These are phyloP conservation scores for Petrosia ficiformis DNA, from an alignment of 37 sponge, comb jelly and placozoan genomes.

Conservation along the genomic window DNA sequence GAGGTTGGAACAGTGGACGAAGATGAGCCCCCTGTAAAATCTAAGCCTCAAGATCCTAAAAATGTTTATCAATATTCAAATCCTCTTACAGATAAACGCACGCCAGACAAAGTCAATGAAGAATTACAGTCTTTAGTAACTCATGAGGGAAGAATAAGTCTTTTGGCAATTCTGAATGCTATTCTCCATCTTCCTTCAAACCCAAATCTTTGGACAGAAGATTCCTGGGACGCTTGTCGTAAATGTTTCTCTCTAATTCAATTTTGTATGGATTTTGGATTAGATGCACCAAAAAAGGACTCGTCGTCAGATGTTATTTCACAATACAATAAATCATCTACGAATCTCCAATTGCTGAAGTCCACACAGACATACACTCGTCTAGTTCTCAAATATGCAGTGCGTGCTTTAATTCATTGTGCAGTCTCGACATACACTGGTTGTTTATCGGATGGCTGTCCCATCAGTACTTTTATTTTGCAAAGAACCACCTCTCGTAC, in stretches of 20 bases:
- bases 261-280: constrained; percentile 61
- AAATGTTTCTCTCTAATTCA: constrained; percentile 62
- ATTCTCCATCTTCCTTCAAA: constrained; percentile 38
- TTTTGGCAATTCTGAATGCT: constrained; percentile 60
- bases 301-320: not conserved
- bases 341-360: not conserved
- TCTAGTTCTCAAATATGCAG: constrained; percentile 19
- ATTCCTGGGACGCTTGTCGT: constrained; percentile 18
- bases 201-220: constrained; percentile 26
- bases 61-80: not conserved
- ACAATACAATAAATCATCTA: not conserved
- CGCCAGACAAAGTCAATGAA: constrained; percentile 4
- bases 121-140: constrained; percentile 41
- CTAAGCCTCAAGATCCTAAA: constrained; percentile 5
- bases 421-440: constrained; percentile 16
- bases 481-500: not conserved
- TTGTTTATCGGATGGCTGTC: constrained; percentile 29
- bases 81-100: not conserved
- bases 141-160: constrained; percentile 61
- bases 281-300: not conserved
- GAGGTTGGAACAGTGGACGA: not conserved
- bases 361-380: constrained; percentile 11
- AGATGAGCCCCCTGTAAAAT: not conserved
- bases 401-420: constrained; percentile 40
- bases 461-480: constrained; percentile 5